Evolutionary conservation across 2,888 invertebrate genomes (phyloP).

Genomic region (Leptinotarsa haldemani): DNA sequence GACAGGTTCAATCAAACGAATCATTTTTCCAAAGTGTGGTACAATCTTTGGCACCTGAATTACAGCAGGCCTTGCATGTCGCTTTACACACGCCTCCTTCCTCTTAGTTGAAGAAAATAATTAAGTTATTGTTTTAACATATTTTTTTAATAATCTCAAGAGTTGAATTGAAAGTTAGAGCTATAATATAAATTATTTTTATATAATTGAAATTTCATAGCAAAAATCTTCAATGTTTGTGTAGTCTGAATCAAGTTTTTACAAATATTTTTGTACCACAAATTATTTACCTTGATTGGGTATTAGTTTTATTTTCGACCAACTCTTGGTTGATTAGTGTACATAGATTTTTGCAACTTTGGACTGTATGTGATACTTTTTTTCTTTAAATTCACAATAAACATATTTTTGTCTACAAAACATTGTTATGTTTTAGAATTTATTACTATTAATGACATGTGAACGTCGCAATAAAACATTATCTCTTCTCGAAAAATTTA

Average conservation of each 20-base stretch:
- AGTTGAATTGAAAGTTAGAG: slow-evolving; percentile 43
- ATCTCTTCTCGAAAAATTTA: slow-evolving; percentile 9
- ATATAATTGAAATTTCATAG: slow-evolving; percentile 44
- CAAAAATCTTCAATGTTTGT: slow-evolving; percentile 41
- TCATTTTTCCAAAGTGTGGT: slow-evolving; percentile 62
- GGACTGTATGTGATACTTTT: slow-evolving; percentile 60
- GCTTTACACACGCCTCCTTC: slow-evolving; percentile 68
- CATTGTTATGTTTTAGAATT: slow-evolving; percentile 53
- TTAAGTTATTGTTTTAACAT: slow-evolving; percentile 43
- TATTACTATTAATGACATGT: slow-evolving; percentile 50
- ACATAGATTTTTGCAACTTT: slow-evolving; percentile 43
- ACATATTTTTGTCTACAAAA: slow-evolving; percentile 53
- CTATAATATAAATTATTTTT: slow-evolving; percentile 47
- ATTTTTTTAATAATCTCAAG: slow-evolving; percentile 31
- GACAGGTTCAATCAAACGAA: slow-evolving; percentile 83
- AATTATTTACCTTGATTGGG: slow-evolving; percentile 25
- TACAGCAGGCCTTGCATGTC: slow-evolving; percentile 85
- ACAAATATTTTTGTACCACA: slow-evolving; percentile 39
- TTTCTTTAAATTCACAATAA: slow-evolving; percentile 52
- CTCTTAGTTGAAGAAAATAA: slow-evolving; percentile 41
- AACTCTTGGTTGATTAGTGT: slow-evolving; percentile 45
- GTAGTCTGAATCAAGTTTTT: slow-evolving; percentile 40
- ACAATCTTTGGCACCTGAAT: slow-evolving; percentile 79
- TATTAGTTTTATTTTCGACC: slow-evolving; percentile 32
- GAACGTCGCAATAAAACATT: slow-evolving; percentile 30